phyloP scores from a whole-genome alignment of 1,140 invertebrate genomes.

The Drosophila melanogaster region DNA sequence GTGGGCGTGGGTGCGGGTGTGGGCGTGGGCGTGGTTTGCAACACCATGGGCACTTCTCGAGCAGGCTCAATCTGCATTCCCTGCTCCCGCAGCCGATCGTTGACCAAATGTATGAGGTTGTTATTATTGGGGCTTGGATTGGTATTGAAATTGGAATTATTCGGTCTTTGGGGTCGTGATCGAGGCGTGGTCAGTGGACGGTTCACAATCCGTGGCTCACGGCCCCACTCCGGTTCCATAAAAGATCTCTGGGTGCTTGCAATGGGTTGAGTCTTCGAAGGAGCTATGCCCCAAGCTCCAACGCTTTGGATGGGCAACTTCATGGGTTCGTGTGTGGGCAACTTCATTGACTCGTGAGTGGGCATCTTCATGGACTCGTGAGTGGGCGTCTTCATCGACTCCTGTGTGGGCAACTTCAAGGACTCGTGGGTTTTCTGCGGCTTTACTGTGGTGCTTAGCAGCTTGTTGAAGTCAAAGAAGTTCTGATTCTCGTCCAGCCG shows the following conservation, averaged over 20 bases:
- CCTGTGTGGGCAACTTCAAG: conserved; percentile 8
- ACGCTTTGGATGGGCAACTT: conserved; percentile 13
- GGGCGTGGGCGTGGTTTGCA: neutral
- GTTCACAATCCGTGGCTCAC: conserved; percentile 14
- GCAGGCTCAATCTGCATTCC: conserved; percentile 59
- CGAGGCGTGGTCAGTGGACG: conserved; percentile 5
- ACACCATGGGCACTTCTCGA: neutral
- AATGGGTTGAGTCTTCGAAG: neutral
- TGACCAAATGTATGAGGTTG: conserved; percentile 46
- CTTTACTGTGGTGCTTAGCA: conserved; percentile 24
- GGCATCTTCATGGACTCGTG: neutral
- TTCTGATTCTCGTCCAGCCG: conserved; percentile 17
- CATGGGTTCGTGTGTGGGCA: neutral
- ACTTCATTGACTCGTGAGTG: neutral
- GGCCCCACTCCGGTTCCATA: conserved; percentile 8
- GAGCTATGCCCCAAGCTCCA: conserved; percentile 28
- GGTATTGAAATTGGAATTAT: neutral
- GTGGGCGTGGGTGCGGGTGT: neutral
- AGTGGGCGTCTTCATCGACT: neutral
- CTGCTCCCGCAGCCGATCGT: conserved; percentile 53
- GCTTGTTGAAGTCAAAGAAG: conserved; percentile 40
- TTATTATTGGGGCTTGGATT: neutral
- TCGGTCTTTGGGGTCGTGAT: neutral
- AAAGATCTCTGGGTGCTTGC: conserved; percentile 3
- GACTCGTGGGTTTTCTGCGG: conserved; percentile 31